phyloP scores from a whole-genome alignment of 2,888 invertebrate genomes.

The Trissolcus brochymenae region DNA sequence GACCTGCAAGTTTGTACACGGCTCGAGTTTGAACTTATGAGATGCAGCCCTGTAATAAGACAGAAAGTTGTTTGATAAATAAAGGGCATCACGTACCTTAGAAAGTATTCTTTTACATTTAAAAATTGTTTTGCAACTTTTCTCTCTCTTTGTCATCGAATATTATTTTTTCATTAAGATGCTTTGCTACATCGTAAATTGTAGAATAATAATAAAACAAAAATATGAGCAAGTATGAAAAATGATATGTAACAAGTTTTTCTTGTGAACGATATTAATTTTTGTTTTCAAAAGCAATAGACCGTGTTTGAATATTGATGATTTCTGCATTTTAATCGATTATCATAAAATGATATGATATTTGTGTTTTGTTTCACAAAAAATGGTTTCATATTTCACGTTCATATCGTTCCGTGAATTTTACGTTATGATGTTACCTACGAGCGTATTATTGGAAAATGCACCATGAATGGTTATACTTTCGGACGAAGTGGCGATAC shows the following conservation, averaged over 20 bases:
- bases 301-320: slow-evolving; percentile 5
- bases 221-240: too few relatives aligned
- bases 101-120: slow-evolving; percentile 28
- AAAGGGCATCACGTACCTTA: slow-evolving; percentile 29
- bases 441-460: slow-evolving; percentile 63
- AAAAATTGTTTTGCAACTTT: slow-evolving; percentile 29
- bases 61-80: slow-evolving; percentile 43
- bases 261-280: too few relatives aligned
- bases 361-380: slow-evolving; percentile 14
- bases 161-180: too few relatives aligned
- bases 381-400: slow-evolving; percentile 42
- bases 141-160: neutral
- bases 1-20: slow-evolving; percentile 48
- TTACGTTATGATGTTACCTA: slow-evolving; percentile 44
- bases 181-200: too few relatives aligned
- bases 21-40: slow-evolving; percentile 45
- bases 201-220: too few relatives aligned
- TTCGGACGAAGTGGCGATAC: slow-evolving; percentile 50
- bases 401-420: slow-evolving; percentile 37
- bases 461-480: slow-evolving; percentile 57
- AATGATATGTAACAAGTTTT: too few relatives aligned
- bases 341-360: neutral
- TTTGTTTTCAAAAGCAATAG: too few relatives aligned
- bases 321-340: slow-evolving; percentile 16
- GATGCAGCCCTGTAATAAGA: slow-evolving; percentile 46